Base-by-base conservation (phyloP, 2,113 vertebrate species). In the Bagarius yarrelli region DNA sequence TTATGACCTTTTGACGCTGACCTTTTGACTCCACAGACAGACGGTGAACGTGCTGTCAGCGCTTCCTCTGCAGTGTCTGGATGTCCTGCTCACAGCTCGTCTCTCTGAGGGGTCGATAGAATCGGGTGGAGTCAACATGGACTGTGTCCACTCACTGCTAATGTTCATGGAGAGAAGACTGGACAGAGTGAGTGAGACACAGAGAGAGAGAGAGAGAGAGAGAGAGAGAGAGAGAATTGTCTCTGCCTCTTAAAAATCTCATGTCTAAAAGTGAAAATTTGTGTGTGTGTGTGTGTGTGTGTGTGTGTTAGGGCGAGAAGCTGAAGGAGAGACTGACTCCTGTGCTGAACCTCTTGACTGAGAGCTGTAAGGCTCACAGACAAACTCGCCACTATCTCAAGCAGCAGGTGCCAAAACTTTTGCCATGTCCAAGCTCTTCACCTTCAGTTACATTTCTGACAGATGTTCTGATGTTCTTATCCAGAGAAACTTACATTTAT, bases 41-140 rank as follows among this genome's bases (percentile, higher is more conserved):
- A 90, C 92, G 0, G 94, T 98, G 78, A 98, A 98, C 81, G 93
- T 98, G 36, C 67, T 98, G 88, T 94, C 95, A 32, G 96, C 95
- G 74, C 88, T 98, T 86, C 94, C 94, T 23, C 91, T 94, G 36
- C 89, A 90, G 86, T 94, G 94, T 86, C 92, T 95, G 4, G 93
- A 94, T 0, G 93, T 93, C 70, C 89, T 95, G 77, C 89, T 94
- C 74, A 78, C 76, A 1, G 88, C 83, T 15, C 90, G n/a, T 13
- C 78, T 87, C 47, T 69, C 86, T 3, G 87, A 87, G 1, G 81
- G 84, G 47, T 93, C 92, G 0, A 71, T 85, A 82, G 89, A 92
- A 87, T 90, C 88, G 57, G 61, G 86, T 21, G 93, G 92, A 2
- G 88, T 93, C 87, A 94, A 93, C 87, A 94, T 95, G 94, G 94